phyloP scores from a whole-genome alignment of 2,113 vertebrate species.

The Tamias sibiricus region DNA sequence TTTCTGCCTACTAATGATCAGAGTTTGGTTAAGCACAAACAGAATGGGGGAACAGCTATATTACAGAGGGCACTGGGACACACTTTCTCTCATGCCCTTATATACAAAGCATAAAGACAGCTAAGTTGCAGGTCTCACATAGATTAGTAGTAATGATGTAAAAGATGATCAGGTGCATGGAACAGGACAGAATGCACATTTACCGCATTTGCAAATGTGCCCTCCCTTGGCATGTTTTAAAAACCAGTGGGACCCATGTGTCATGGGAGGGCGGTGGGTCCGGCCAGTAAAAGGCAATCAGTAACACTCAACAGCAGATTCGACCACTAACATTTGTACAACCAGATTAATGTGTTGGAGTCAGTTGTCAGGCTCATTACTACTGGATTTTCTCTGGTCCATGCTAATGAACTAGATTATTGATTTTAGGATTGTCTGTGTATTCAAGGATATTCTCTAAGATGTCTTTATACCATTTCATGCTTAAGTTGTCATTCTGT shows the following conservation, averaged over 20 bases:
- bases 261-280: constrained; percentile 73
- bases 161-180: constrained; percentile 76
- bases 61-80: no score
- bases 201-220: constrained; percentile 72
- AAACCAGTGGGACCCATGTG: constrained; percentile 35
- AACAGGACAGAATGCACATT: constrained; percentile 73
- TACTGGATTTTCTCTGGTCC: constrained; percentile 88
- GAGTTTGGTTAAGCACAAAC: neutral
- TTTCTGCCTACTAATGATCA: neutral
- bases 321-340: constrained; percentile 83
- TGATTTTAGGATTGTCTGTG: constrained; percentile 91
- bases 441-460: constrained; percentile 81
- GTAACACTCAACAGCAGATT: constrained; percentile 85
- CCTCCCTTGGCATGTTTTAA: constrained; percentile 76
- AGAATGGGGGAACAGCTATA: neutral
- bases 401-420: constrained; percentile 89
- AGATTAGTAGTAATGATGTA: constrained; percentile 68
- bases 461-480: constrained; percentile 86
- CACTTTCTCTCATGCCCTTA: neutral
- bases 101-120: neutral
- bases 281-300: constrained; percentile 86
- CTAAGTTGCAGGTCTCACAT: constrained; percentile 61
- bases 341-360: constrained; percentile 81
- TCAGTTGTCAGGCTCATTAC: constrained; percentile 79
- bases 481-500: constrained; percentile 86